Conservation (phyloP, 1,140 invertebrate species). For the Bombus confusus region DNA sequence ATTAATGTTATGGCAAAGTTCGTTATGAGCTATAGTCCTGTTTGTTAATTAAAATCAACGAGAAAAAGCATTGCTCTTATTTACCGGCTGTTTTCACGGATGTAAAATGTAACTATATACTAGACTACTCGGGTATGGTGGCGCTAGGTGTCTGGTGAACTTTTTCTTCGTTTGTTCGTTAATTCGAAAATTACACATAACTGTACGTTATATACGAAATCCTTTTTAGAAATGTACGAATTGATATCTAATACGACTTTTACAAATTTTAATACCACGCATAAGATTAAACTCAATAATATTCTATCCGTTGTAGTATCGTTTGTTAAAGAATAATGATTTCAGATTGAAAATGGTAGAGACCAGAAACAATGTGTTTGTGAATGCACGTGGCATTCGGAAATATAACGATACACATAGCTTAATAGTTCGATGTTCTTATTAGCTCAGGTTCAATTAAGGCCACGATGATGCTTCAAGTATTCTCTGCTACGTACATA, state of each 20-base stretch:
- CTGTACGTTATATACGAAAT: no score
- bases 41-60: neutral
- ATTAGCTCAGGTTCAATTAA: slow-evolving; percentile 70
- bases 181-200: neutral
- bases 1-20: neutral
- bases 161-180: slow-evolving; percentile 13
- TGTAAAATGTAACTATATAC: neutral
- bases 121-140: neutral
- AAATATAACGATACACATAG: slow-evolving; percentile 36
- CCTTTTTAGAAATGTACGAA: no score
- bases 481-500: slow-evolving; percentile 46
- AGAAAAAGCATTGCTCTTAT: neutral
- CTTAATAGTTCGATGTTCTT: slow-evolving; percentile 43
- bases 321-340: neutral
- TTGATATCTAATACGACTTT: no score
- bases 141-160: neutral
- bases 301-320: neutral
- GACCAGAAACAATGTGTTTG: neutral
- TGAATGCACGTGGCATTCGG: slow-evolving; percentile 37
- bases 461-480: slow-evolving; percentile 61
- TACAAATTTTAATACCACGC: no score
- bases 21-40: no score
- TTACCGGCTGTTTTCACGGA: slow-evolving; percentile 15
- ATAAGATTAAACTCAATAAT: neutral
- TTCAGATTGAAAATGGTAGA: neutral